phyloP scores from a whole-genome alignment of 2,797 vertebrate genomes.

The Tympanoctomys barrerae region DNA sequence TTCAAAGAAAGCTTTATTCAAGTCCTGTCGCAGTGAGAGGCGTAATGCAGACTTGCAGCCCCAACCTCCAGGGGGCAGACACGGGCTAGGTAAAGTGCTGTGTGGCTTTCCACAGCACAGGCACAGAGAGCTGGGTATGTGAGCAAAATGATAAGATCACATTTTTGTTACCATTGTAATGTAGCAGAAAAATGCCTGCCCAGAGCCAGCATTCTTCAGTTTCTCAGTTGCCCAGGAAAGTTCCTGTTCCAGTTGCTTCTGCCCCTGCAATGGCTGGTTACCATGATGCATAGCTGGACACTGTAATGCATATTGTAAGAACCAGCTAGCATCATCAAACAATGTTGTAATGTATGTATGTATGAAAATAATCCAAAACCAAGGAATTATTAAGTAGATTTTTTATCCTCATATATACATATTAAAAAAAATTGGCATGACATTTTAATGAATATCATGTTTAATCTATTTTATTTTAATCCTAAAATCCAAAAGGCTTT shows the following conservation, averaged over 20 bases:
- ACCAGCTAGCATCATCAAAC: constrained; percentile 38
- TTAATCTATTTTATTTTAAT: constrained; percentile 37
- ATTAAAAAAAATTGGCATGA: not conserved
- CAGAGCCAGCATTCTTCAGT: too few relatives aligned
- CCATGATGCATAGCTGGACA: too few relatives aligned
- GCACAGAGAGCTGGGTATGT: not conserved
- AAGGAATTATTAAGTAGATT: not conserved
- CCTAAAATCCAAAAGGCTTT: not conserved
- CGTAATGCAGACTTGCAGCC: not conserved
- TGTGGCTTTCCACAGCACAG: not conserved
- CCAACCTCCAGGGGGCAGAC: not conserved
- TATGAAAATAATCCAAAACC: constrained; percentile 32
- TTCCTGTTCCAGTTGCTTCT: too few relatives aligned
- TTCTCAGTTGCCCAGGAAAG: too few relatives aligned
- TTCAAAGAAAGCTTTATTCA: not conserved
- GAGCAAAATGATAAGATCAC: not conserved
- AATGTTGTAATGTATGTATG: not conserved
- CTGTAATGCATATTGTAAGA: too few relatives aligned
- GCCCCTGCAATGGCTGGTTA: too few relatives aligned
- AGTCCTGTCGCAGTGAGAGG: not conserved
- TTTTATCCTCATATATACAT: constrained; percentile 13
- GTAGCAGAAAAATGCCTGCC: too few relatives aligned
- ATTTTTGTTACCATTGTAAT: not conserved
- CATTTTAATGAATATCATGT: not conserved
- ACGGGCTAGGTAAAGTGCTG: not conserved